Evolutionary conservation across 2,113 vertebrate genomes (phyloP).

Genomic region (Nestor notabilis): DNA sequence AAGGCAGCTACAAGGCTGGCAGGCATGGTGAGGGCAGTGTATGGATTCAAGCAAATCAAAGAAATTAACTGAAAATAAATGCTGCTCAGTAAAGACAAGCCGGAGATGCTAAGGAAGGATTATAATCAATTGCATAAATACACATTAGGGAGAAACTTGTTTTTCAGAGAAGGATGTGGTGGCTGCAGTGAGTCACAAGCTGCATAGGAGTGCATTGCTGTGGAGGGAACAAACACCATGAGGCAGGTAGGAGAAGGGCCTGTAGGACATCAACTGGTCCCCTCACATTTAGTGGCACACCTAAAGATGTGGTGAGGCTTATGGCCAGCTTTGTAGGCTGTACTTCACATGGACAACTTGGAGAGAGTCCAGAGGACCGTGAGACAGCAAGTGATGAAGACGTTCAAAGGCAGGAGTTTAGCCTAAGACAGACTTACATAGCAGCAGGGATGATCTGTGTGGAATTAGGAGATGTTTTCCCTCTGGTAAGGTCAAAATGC

Average conservation of each 20-base stretch:
- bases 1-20: background rate
- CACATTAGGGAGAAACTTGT: background rate
- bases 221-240: background rate
- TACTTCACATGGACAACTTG: background rate
- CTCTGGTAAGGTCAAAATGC: background rate
- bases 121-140: background rate
- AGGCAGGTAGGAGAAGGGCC: background rate
- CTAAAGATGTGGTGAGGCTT: background rate
- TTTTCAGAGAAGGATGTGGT: background rate
- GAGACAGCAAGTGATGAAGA: background rate
- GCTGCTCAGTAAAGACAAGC: background rate
- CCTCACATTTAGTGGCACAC: background rate
- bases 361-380: background rate
- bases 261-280: background rate
- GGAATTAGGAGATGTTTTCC: background rate
- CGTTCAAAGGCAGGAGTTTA: background rate
- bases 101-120: background rate
- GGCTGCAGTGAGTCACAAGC: background rate
- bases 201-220: background rate
- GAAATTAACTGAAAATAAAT: background rate
- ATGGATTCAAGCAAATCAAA: accelerated
- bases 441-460: background rate
- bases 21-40: accelerated
- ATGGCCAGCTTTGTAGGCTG: background rate
- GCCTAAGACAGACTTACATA: background rate